Base-by-base conservation (phyloP, 2,888 invertebrate species). In the Nesidiocoris tenuis region DNA sequence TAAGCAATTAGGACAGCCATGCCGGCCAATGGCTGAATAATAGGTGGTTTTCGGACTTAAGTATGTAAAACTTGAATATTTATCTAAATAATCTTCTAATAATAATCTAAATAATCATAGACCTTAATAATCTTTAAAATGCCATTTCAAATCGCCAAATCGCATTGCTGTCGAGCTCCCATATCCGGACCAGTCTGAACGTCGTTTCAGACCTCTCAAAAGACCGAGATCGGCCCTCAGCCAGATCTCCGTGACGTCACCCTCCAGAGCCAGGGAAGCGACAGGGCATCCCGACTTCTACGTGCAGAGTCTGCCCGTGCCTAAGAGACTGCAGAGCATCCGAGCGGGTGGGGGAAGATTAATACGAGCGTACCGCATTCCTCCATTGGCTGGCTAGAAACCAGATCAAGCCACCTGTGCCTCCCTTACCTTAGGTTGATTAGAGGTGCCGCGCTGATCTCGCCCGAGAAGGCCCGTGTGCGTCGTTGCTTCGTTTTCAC, bases 351-450 rank as follows among this genome's bases (percentile, higher is more conserved):
- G 67, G 66, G 61, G 75, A 75, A 75, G 75, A 75, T 75, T 75
- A 75, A 75, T 75, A 64, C 75, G n/a, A 59, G 70, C 64, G 75
- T 67, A 67, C 75, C 75, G 66, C 75, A 75, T 75, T 75, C 75
- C 66, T 67, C 75, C 64, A 63, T 75, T 75, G 66, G 66, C 61
- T 25, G 75, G 39, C 39, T 39, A 39, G 39, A 39, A 75, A 75
- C 75, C 75, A 75, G 75, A 75, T 75, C 75, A 74, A 59, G 64
- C 70, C 75, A 75, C 75, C 75, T 75, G 75, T 75, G 75, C 67
- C 66, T 66, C 64, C 57, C 64, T 65, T n/a, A n/a, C n/a, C n/a
- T n/a, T 39, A 7, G 39, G 39, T 39, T 75, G 75, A 75, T 75
- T 75, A 75, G 75, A 70, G 70, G 70, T 21, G 12, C 18, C 23